Percentiles rank a stretch among this genome's conserved stretches.
phyloP scores from a whole-genome alignment of 1,140 invertebrate genomes.

The Caenorhabditis brenneri region DNA sequence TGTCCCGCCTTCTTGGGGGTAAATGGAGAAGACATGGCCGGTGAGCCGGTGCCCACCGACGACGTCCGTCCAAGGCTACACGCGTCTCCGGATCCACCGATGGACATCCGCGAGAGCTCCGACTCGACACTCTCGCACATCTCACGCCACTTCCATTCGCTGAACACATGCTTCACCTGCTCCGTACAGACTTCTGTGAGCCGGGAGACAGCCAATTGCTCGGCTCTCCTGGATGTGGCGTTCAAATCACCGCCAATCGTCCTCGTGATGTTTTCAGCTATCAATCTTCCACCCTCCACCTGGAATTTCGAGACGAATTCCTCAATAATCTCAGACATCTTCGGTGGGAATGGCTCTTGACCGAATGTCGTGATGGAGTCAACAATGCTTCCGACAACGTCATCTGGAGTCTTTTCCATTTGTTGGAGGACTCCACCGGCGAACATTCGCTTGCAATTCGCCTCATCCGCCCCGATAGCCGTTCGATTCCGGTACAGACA shows the following conservation, averaged over 20 bases:
- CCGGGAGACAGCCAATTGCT: not conserved
- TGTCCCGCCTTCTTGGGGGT: slow-evolving; percentile 3
- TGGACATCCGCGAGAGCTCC: not conserved
- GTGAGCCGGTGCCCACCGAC: slow-evolving; percentile 2
- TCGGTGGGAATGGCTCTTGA: not conserved
- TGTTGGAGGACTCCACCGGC: slow-evolving; percentile 13
- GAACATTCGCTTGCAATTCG: slow-evolving; percentile 47
- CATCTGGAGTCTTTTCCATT: not conserved
- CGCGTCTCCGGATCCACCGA: not conserved
- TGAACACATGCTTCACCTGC: slow-evolving; percentile 32
- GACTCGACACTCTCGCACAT: slow-evolving; percentile 45
- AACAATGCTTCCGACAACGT: not conserved
- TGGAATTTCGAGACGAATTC: slow-evolving; percentile 39
- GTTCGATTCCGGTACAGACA: slow-evolving; percentile 55
- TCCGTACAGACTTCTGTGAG: slow-evolving; percentile 3
- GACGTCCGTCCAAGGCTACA: slow-evolving; percentile 26
- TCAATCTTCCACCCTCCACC: not conserved
- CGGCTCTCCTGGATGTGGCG: not conserved
- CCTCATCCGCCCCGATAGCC: slow-evolving; percentile 7
- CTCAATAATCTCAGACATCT: slow-evolving; percentile 26
- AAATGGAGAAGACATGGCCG: slow-evolving; percentile 1
- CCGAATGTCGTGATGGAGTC: not conserved
- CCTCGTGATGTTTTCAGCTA: not conserved
- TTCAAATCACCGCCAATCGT: slow-evolving; percentile 18
- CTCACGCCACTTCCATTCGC: slow-evolving; percentile 49